phyloP scores from a whole-genome alignment of 1,140 invertebrate species.

The Palaemon carinicauda region DNA sequence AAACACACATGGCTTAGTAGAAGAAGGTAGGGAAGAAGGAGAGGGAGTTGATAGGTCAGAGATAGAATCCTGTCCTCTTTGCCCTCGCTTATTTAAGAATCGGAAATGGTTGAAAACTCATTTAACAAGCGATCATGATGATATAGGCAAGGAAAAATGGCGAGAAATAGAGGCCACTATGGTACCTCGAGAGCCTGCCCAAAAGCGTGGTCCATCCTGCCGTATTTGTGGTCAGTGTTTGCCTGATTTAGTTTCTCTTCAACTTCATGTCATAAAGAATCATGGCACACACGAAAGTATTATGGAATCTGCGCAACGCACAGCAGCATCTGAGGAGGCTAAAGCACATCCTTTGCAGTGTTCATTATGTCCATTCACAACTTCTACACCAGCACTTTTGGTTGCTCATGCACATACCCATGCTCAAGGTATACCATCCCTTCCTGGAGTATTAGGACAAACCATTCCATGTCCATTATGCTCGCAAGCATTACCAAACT shows the following conservation, averaged over 20 bases:
- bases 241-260: conserved; percentile 67
- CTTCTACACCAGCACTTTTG: conserved; percentile 45
- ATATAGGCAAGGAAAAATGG: conserved; percentile 59
- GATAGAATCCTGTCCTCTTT: conserved; percentile 82
- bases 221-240: conserved; percentile 67
- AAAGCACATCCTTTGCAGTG: conserved; percentile 38
- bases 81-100: conserved; percentile 86
- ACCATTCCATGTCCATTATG: conserved; percentile 72
- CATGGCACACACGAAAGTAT: conserved; percentile 62
- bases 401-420: conserved; percentile 48
- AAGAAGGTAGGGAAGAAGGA: conserved; percentile 67
- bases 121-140: conserved; percentile 83
- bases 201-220: conserved; percentile 63
- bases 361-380: conserved; percentile 46
- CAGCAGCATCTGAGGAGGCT: not conserved
- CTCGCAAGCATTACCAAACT: conserved; percentile 69
- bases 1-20: conserved; percentile 94
- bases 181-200: not conserved
- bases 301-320: conserved; percentile 22
- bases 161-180: conserved; percentile 36
- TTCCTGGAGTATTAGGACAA: conserved; percentile 20
- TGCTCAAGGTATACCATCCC: conserved; percentile 25
- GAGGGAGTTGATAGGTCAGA: conserved; percentile 63
- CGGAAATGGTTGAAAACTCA: conserved; percentile 90
- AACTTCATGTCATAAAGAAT: conserved; percentile 70